phyloP scores from a whole-genome alignment of 2,113 vertebrate genomes.

The Grus americana region DNA sequence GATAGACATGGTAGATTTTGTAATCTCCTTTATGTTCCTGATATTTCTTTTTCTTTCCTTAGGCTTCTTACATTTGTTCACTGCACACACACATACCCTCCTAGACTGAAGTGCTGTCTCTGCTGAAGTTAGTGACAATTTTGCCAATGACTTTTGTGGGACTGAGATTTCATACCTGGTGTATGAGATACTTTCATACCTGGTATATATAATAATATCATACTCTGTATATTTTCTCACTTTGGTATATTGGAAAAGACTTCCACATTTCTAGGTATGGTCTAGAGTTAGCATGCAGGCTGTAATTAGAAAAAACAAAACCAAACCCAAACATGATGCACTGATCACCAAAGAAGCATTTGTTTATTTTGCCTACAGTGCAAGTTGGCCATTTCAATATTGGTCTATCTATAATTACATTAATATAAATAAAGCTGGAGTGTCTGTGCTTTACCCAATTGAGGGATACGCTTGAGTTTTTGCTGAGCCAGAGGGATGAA shows the following conservation, averaged over 20 bases:
- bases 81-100: neutral
- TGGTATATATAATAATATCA: neutral
- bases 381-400: neutral
- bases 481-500: constrained; percentile 21
- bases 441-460: constrained; percentile 1
- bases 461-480: neutral
- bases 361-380: constrained; percentile 16
- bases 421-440: constrained; percentile 22
- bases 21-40: neutral
- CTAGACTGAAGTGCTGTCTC: neutral
- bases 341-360: constrained; percentile 12
- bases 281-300: neutral
- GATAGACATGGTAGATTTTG: neutral
- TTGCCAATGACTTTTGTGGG: neutral
- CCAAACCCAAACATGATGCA: neutral
- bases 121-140: neutral
- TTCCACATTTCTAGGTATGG: neutral
- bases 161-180: neutral
- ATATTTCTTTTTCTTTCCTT: neutral
- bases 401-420: constrained; percentile 29
- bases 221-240: neutral
- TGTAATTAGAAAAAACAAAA: neutral
- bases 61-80: neutral
- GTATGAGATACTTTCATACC: neutral
- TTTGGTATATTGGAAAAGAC: neutral